phyloP scores from a whole-genome alignment of 2,888 invertebrate genomes.

The Trileptium ribeirensis region DNA sequence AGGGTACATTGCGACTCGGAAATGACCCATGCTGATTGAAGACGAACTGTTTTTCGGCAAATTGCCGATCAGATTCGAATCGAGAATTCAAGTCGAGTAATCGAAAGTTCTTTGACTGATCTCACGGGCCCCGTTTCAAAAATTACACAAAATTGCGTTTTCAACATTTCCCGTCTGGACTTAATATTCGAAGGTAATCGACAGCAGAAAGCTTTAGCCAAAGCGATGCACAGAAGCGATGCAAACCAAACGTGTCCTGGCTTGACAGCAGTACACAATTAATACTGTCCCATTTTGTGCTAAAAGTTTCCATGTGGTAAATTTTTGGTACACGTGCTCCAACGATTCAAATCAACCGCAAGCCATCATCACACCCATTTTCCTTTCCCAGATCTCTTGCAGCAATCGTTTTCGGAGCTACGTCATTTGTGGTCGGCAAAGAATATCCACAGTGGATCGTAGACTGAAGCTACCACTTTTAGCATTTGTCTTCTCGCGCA shows the following conservation, averaged over 20 bases:
- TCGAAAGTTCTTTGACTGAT: neutral
- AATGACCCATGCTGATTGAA: neutral
- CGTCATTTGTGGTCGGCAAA: neutral
- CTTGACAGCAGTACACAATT: neutral
- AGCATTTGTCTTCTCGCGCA: slow-evolving; percentile 30
- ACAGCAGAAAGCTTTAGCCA: neutral
- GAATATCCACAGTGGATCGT: slow-evolving; percentile 37
- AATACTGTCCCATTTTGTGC: neutral
- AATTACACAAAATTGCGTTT: neutral
- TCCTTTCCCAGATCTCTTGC: neutral
- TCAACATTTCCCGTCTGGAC: neutral
- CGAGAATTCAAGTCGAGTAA: neutral
- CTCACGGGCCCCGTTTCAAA: neutral
- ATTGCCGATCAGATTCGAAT: too few species aligned
- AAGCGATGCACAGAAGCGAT: neutral
- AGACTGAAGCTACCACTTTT: slow-evolving; percentile 30
- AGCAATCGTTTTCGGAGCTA: neutral
- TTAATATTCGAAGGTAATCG: neutral
- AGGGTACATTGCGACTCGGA: neutral
- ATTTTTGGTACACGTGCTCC: neutral
- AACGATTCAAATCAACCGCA: slow-evolving; percentile 3
- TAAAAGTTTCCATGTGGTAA: neutral
- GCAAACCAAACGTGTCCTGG: neutral
- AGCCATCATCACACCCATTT: too few species aligned
- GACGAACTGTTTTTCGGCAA: too few species aligned